phyloP scores from a whole-genome alignment of 1,140 invertebrate species.

The Drosophila jambulina region DNA sequence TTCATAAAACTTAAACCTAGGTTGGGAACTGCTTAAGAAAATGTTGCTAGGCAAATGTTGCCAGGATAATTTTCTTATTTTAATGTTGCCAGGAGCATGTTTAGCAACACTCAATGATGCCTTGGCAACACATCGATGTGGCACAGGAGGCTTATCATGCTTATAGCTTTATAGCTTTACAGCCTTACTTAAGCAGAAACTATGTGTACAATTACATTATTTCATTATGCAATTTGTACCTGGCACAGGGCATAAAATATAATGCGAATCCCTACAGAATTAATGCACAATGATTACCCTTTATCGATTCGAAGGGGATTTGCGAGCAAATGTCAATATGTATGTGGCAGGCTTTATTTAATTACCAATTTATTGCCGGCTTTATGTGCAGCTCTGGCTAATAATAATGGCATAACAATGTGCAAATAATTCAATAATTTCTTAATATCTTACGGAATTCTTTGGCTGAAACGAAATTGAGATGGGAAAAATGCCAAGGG shows the following conservation, averaged over 20 bases:
- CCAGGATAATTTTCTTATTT: not conserved
- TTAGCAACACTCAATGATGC: no score
- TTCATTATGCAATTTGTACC: constrained; percentile 10
- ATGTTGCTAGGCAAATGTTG: not conserved
- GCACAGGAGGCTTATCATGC: not conserved
- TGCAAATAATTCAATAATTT: constrained; percentile 6
- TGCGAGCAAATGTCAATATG: constrained; percentile 3
- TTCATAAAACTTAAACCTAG: not conserved
- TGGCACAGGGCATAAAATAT: not conserved
- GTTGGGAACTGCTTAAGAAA: not conserved
- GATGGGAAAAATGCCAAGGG: not conserved
- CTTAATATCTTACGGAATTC: not conserved
- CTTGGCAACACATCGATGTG: not conserved
- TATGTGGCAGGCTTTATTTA: not conserved
- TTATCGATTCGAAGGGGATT: constrained; percentile 13
- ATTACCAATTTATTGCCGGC: constrained; percentile 12
- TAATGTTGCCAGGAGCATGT: not conserved
- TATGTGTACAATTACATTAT: not conserved
- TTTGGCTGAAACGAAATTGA: not conserved
- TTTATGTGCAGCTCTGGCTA: not conserved
- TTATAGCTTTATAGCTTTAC: no score
- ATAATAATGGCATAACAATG: constrained; percentile 2
- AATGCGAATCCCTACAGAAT: not conserved
- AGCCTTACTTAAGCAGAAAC: not conserved
- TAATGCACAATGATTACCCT: constrained; percentile 3